These are phyloP conservation scores for Solea senegalensis DNA, from an alignment of 2,113 vertebrate genomes.

Conservation along the genomic window DNA sequence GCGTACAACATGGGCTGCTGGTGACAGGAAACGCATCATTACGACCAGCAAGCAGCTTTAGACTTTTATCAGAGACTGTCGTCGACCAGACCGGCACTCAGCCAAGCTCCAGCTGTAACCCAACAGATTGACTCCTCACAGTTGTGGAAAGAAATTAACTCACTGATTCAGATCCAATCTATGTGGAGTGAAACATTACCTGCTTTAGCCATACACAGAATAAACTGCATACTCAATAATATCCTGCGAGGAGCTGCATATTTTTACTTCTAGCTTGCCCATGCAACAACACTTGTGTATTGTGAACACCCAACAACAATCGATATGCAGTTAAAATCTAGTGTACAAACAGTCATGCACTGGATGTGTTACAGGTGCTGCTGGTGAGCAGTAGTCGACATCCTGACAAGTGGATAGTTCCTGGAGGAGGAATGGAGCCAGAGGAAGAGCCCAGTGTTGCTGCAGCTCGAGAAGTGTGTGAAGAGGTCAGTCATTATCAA, in stretches of 20 bases:
- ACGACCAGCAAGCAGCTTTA: conserved; percentile 13
- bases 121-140: background rate
- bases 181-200: background rate
- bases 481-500: conserved; percentile 84
- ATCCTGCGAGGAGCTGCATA: background rate
- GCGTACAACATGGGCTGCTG: conserved; percentile 7
- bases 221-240: background rate
- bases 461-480: conserved; percentile 94
- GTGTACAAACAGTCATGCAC: conserved; percentile 2
- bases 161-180: background rate
- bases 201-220: background rate
- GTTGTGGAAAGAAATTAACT: background rate
- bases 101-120: conserved; percentile 4
- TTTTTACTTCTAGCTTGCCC: background rate
- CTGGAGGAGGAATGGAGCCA: conserved; percentile 97
- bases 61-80: conserved; percentile 15
- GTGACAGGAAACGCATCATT: conserved; percentile 36
- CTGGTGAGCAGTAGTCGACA: conserved; percentile 97
- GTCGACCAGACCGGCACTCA: background rate
- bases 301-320: background rate
- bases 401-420: conserved; percentile 98
- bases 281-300: background rate
- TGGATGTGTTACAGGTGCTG: conserved; percentile 84
- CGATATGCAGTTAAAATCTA: background rate
- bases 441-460: conserved; percentile 94